Evolutionary conservation across 2,113 vertebrate species (phyloP).

Genomic region (Furnarius figulus): DNA sequence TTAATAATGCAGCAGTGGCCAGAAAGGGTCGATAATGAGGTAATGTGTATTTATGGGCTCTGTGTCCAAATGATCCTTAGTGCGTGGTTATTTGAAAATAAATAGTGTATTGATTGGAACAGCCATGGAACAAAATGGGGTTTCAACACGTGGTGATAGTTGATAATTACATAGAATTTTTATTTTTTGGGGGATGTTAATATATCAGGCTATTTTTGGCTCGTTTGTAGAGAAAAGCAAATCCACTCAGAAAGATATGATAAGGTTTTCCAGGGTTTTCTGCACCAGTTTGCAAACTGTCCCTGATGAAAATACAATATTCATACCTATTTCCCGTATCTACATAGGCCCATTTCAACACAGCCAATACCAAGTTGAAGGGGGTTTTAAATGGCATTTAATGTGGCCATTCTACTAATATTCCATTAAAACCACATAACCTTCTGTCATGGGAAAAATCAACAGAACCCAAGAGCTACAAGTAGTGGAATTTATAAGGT

Average conservation of each 20-base stretch:
- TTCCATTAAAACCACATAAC: conserved; percentile 14
- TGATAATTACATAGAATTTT: conserved; percentile 32
- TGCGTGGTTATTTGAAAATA: conserved; percentile 47
- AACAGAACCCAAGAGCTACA: background rate
- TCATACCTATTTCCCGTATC: background rate
- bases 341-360: background rate
- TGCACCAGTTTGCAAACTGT: background rate
- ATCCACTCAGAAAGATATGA: background rate
- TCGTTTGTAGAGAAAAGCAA: background rate
- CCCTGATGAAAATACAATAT: background rate
- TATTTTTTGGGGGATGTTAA: background rate
- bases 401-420: background rate
- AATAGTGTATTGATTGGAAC: conserved; percentile 49
- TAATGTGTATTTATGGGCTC: conserved; percentile 60
- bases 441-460: background rate
- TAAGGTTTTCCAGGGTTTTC: background rate
- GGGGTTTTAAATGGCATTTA: conserved; percentile 6
- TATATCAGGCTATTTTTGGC: background rate
- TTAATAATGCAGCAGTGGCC: conserved; percentile 45
- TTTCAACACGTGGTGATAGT: background rate
- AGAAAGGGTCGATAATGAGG: conserved; percentile 49
- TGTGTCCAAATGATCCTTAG: conserved; percentile 41
- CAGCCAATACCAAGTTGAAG: background rate
- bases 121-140: background rate
- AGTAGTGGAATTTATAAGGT: background rate